Conservation (phyloP, 2,888 invertebrate species). For the Meliscaeva auricollis region DNA sequence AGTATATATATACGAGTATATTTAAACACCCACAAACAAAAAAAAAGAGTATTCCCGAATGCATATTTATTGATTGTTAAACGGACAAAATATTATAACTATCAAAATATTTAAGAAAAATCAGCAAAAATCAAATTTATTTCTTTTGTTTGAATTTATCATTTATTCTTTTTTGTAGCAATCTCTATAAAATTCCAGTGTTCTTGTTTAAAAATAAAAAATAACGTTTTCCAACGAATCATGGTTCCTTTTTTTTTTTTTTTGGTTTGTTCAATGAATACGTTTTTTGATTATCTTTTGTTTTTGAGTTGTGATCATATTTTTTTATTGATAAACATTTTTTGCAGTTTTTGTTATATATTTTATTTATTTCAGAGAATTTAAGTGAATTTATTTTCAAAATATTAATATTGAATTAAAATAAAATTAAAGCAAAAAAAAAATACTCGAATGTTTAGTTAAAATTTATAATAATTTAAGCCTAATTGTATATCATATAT, state of each 20-base stretch:
- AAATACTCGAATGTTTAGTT: constrained; percentile 69
- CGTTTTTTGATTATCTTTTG: not conserved
- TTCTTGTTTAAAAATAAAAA: not conserved
- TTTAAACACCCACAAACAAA: constrained; percentile 31
- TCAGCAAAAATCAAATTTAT: not conserved
- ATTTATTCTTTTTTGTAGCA: constrained; percentile 17
- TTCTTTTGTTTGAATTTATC: not conserved
- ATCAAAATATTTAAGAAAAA: constrained; percentile 55
- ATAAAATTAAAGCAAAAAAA: not conserved
- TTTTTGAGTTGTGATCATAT: constrained; percentile 72
- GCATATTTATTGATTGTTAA: constrained; percentile 77
- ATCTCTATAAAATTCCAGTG: constrained; percentile 10
- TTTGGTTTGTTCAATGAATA: constrained; percentile 8
- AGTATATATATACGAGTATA: constrained; percentile 33
- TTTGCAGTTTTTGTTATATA: constrained; percentile 10
- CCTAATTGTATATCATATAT: constrained; percentile 73
- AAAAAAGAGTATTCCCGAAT: constrained; percentile 69
- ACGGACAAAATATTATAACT: constrained; percentile 56
- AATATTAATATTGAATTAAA: constrained; percentile 6
- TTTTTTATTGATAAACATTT: constrained; percentile 10
- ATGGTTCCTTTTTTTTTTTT: constrained; percentile 28
- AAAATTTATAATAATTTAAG: constrained; percentile 65
- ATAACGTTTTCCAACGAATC: not conserved
- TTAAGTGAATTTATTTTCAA: constrained; percentile 37
- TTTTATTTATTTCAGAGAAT: constrained; percentile 63